Evolutionary conservation across 2,113 vertebrate species (phyloP).

Genomic region (Gymnocephalus cernua): DNA sequence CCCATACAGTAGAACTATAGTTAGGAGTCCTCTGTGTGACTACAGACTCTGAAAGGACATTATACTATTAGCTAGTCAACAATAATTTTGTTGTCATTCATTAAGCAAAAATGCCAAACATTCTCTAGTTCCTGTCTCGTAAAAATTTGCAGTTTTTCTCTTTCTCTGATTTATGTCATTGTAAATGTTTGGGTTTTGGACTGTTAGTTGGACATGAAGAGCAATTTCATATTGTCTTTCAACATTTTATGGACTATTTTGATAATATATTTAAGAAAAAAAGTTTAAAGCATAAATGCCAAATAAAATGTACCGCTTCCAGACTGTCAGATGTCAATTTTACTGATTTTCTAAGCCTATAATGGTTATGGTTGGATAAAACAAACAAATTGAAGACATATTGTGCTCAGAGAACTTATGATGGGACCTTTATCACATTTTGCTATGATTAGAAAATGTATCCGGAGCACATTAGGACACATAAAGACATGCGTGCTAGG

Average conservation of each 20-base stretch:
- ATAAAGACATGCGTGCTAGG: too few relatives aligned
- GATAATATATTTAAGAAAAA: neutral
- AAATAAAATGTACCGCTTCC: neutral
- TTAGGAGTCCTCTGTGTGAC: neutral
- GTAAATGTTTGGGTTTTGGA: neutral
- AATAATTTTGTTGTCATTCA: too few relatives aligned
- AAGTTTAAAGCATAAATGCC: too few relatives aligned
- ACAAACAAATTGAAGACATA: neutral
- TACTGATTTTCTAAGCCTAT: neutral
- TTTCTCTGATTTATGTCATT: neutral
- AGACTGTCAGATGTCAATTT: neutral
- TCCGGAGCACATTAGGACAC: neutral
- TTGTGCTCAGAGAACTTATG: neutral
- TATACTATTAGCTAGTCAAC: neutral
- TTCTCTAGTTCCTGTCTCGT: neutral
- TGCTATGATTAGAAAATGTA: neutral
- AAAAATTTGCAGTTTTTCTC: neutral
- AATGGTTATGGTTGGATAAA: neutral
- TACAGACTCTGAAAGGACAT: slow-evolving; percentile 2
- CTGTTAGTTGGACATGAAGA: neutral
- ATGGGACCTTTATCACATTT: too few relatives aligned
- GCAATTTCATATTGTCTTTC: neutral
- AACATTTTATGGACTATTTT: neutral
- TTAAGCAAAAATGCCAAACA: neutral
- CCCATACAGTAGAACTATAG: neutral